phyloP scores from a whole-genome alignment of 2,797 vertebrate species.

The Catostomus latipinnis region DNA sequence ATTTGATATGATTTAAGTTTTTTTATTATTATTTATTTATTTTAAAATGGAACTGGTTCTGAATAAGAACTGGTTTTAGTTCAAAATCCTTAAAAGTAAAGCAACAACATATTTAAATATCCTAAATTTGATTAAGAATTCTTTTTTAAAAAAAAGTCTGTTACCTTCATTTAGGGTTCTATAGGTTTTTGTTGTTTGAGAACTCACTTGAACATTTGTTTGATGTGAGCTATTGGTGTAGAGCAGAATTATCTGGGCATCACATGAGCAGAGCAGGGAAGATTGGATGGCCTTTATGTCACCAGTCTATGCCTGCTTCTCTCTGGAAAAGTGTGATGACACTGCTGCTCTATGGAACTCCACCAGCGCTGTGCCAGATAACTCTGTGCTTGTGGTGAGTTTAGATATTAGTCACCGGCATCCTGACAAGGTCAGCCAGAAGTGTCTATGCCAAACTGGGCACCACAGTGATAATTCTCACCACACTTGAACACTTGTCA shows the following conservation, averaged over 20 bases:
- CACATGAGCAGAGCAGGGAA: constrained; percentile 26
- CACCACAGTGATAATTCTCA: constrained; percentile 55
- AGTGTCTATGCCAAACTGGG: constrained; percentile 57
- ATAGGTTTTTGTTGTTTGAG: neutral
- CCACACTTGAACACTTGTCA: constrained; percentile 42
- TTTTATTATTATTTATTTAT: too few species aligned
- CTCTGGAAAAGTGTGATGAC: constrained; percentile 60
- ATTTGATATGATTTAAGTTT: too few species aligned
- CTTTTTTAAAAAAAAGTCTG: too few species aligned
- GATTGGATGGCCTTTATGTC: constrained; percentile 59
- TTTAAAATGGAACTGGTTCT: too few species aligned
- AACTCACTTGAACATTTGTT: neutral
- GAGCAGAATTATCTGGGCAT: constrained; percentile 34
- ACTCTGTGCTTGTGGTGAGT: constrained; percentile 55
- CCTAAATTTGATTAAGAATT: too few species aligned
- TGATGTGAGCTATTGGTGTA: neutral
- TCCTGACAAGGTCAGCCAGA: constrained; percentile 77
- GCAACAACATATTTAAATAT: too few species aligned
- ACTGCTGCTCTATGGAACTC: constrained; percentile 65
- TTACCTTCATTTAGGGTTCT: neutral
- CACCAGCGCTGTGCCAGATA: constrained; percentile 64
- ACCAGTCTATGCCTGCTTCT: constrained; percentile 52
- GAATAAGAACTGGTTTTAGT: too few species aligned
- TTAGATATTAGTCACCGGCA: constrained; percentile 62
- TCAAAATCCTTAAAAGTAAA: too few species aligned